Evolutionary conservation across 2,797 vertebrate species (phyloP).

Genomic region (Harpagifer antarcticus): DNA sequence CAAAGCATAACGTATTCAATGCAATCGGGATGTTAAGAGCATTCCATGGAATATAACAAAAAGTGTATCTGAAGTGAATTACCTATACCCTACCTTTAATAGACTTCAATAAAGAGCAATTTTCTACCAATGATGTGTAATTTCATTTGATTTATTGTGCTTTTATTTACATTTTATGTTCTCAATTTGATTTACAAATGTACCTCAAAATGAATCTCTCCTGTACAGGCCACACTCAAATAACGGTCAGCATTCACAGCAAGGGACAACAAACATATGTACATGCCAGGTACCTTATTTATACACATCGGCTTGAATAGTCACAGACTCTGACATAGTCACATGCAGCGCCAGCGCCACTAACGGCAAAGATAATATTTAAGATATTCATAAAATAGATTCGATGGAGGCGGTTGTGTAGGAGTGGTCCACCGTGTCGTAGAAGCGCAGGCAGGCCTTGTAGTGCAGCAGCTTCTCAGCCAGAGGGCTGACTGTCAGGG

Average conservation of each 20-base stretch:
- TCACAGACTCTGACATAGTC: slow-evolving; percentile 7
- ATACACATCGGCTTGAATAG: not conserved
- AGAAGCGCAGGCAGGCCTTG: slow-evolving; percentile 87
- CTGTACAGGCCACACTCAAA: not conserved
- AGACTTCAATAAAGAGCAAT: not conserved
- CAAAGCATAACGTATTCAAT: too few relatives aligned
- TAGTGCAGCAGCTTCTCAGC: slow-evolving; percentile 89
- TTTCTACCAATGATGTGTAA: not conserved
- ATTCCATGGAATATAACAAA: too few relatives aligned
- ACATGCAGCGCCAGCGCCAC: slow-evolving; percentile 78
- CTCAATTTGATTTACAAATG: not conserved
- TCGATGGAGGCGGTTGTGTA: slow-evolving; percentile 81
- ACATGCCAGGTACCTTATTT: slow-evolving; percentile 16
- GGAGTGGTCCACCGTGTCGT: slow-evolving; percentile 85
- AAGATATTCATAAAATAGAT: slow-evolving; percentile 77
- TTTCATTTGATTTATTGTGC: not conserved
- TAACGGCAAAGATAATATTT: not conserved
- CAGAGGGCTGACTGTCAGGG: slow-evolving; percentile 78
- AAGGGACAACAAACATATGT: not conserved
- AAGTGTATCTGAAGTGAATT: too few relatives aligned
- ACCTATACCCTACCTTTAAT: not conserved
- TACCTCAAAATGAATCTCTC: not conserved
- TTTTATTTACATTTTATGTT: not conserved
- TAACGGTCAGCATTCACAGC: not conserved
- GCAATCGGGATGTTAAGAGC: too few relatives aligned